These are phyloP conservation scores for Uloborus plumipes DNA, from an alignment of 2,888 invertebrate genomes.

Conservation along the genomic window DNA sequence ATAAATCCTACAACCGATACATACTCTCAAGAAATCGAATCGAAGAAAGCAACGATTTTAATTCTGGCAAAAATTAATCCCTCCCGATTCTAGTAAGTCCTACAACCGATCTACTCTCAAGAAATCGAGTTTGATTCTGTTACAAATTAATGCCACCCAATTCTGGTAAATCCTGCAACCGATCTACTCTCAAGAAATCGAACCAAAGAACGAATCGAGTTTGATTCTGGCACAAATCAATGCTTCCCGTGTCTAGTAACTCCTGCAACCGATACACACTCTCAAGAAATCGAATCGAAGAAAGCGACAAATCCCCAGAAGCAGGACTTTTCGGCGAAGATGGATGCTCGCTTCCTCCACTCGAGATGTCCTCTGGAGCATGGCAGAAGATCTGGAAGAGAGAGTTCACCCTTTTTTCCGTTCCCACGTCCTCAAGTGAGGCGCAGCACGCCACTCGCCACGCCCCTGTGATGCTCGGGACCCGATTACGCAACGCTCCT, in stretches of 20 bases:
- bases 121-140: not conserved
- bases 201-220: not conserved
- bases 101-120: no score
- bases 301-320: not conserved
- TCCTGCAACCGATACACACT: not conserved
- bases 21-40: not conserved
- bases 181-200: not conserved
- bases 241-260: no score
- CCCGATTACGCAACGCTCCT: slow-evolving; percentile 45
- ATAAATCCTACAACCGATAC: not conserved
- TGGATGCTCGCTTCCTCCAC: not conserved
- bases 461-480: slow-evolving; percentile 48
- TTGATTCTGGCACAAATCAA: no score
- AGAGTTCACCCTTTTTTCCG: slow-evolving; percentile 49
- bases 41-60: not conserved
- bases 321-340: not conserved
- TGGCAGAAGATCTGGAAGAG: slow-evolving; percentile 22
- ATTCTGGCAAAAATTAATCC: no score
- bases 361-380: slow-evolving; percentile 22
- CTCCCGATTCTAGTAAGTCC: no score
- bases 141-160: no score
- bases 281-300: not conserved
- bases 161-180: no score
- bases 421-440: slow-evolving; percentile 62
- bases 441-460: slow-evolving; percentile 48